These are phyloP conservation scores for Aleadryas rufinucha DNA, from an alignment of 2,113 vertebrate species.

Conservation along the genomic window DNA sequence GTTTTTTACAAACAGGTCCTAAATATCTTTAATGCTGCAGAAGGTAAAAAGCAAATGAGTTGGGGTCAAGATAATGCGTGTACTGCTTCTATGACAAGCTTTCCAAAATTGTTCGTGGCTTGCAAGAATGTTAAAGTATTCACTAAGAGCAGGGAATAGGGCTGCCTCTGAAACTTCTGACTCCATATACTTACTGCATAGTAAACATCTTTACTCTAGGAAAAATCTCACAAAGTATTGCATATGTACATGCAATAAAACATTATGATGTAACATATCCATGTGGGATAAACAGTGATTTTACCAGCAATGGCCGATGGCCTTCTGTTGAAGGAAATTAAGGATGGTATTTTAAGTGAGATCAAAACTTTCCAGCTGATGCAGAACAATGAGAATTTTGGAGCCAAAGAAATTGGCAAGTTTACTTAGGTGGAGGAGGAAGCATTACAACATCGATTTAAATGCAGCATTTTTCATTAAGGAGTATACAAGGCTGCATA, in stretches of 20 bases:
- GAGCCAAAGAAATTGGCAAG: slow-evolving; percentile 38
- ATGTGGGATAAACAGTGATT: neutral
- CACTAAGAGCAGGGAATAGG: neutral
- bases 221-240: neutral
- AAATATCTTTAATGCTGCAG: slow-evolving; percentile 16
- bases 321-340: neutral
- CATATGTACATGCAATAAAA: neutral
- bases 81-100: neutral
- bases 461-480: slow-evolving; percentile 35
- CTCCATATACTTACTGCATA: neutral
- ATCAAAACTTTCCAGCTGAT: slow-evolving; percentile 45
- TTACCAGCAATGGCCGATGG: neutral
- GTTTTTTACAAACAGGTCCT: neutral
- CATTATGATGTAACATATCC: neutral
- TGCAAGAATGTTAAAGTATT: neutral
- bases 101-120: neutral
- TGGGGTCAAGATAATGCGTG: neutral
- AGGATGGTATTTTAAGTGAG: slow-evolving; percentile 11
- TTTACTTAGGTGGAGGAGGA: slow-evolving; percentile 47
- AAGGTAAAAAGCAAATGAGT: slow-evolving; percentile 27
- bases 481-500: neutral
- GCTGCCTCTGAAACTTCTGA: neutral
- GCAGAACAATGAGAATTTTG: slow-evolving; percentile 20
- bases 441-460: slow-evolving; percentile 17
- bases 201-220: neutral